These are phyloP conservation scores for Pipistrellus pygmaeus DNA, from an alignment of 2,797 vertebrate genomes.

Conservation along the genomic window DNA sequence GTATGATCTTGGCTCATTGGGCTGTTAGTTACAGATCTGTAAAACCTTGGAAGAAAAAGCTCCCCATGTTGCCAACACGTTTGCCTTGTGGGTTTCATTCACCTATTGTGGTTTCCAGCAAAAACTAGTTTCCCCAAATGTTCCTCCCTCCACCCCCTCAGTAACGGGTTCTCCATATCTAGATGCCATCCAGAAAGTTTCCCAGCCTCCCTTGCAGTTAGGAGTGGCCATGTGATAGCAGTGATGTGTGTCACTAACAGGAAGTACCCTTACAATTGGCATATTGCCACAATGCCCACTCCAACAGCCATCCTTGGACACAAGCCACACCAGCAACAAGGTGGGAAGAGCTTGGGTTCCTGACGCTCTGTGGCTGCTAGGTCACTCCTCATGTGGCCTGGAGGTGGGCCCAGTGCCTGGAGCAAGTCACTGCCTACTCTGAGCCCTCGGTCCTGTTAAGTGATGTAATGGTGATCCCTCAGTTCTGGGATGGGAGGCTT, in stretches of 20 bases:
- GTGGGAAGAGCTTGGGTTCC: neutral
- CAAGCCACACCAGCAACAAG: neutral
- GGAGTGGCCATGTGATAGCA: too few species aligned
- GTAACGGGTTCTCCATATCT: neutral
- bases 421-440: neutral
- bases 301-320: neutral
- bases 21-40: neutral
- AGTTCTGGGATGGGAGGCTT: neutral
- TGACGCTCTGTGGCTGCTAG: neutral
- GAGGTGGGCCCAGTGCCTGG: neutral
- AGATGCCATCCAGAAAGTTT: neutral
- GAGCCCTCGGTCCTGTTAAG: neutral
- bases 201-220: neutral
- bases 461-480: neutral
- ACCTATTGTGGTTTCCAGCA: neutral
- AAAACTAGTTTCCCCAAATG: neutral
- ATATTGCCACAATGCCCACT: neutral
- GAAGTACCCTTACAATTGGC: neutral
- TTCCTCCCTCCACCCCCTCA: too few species aligned
- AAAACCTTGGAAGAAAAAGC: neutral
- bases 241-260: neutral
- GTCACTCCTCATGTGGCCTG: neutral
- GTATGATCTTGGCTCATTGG: neutral
- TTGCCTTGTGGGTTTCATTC: neutral
- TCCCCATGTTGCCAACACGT: neutral